Conservation (phyloP, 1,140 invertebrate species). For the Drosophila varians region DNA sequence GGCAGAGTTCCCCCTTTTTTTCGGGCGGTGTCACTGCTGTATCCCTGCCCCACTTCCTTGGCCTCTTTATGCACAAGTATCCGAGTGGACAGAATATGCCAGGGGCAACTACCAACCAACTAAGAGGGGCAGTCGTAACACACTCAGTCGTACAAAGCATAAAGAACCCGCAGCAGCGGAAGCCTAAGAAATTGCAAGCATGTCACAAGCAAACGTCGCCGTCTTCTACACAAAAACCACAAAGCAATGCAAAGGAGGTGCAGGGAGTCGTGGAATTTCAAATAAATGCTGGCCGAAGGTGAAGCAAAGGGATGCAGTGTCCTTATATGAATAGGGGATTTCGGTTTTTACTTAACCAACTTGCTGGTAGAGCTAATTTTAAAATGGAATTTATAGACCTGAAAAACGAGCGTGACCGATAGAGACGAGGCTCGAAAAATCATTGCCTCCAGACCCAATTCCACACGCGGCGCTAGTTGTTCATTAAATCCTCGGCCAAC, state of each 20-base stretch:
- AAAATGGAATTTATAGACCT: background rate
- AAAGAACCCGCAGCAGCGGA: conserved; percentile 18
- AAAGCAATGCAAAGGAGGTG: conserved; percentile 11
- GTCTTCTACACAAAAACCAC: conserved; percentile 6
- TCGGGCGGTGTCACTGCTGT: conserved; percentile 6
- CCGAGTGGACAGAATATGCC: conserved; percentile 20
- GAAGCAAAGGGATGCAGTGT: background rate
- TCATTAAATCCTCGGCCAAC: conserved; percentile 50
- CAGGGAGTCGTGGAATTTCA: background rate
- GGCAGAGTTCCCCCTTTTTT: background rate
- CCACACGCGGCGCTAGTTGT: conserved; percentile 18
- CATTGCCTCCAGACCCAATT: background rate
- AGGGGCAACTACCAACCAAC: conserved; percentile 14
- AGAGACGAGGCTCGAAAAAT: background rate
- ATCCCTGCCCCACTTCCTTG: conserved; percentile 23
- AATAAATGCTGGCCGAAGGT: background rate
- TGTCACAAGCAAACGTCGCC: conserved; percentile 37
- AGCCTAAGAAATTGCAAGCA: conserved; percentile 61
- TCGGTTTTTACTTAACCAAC: background rate
- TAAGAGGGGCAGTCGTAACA: conserved; percentile 12
- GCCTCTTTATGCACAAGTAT: conserved; percentile 6
- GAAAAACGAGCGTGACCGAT: background rate
- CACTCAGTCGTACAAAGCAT: background rate
- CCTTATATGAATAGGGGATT: background rate
- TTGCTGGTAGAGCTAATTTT: background rate